Conservation (phyloP, 1,140 invertebrate species). For the Octopus bimaculoides region DNA sequence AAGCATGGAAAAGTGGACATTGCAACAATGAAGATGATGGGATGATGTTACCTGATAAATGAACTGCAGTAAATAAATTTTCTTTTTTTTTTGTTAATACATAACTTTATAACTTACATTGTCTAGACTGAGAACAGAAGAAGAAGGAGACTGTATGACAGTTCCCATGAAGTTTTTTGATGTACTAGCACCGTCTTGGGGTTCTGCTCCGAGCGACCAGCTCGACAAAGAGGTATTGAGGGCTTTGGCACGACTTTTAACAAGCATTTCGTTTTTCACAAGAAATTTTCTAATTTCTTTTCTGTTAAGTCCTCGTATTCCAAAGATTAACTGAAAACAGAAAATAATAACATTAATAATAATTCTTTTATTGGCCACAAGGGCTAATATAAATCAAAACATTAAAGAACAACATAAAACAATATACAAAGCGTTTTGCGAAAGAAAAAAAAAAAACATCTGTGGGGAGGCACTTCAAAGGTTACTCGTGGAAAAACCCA, state of each 20-base stretch:
- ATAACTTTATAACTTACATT: slow-evolving; percentile 22
- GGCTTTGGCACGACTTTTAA: slow-evolving; percentile 63
- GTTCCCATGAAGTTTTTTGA: slow-evolving; percentile 18
- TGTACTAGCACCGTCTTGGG: slow-evolving; percentile 18
- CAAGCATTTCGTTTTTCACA: slow-evolving; percentile 86
- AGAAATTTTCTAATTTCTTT: slow-evolving; percentile 88
- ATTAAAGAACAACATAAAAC: background rate
- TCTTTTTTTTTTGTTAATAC: no score
- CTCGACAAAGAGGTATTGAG: background rate
- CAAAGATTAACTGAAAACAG: slow-evolving; percentile 71
- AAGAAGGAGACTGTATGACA: slow-evolving; percentile 18
- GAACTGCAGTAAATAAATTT: no score
- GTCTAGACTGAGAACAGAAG: slow-evolving; percentile 26
- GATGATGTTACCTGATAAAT: no score
- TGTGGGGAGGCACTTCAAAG: no score
- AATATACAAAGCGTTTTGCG: background rate
- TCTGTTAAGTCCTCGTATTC: slow-evolving; percentile 85
- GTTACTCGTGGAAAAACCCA: no score
- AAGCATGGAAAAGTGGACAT: no score
- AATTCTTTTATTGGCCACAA: no score
- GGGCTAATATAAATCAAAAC: background rate
- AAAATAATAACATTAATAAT: background rate
- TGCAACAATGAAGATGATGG: no score
- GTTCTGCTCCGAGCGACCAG: background rate
- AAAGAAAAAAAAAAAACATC: no score